Evolutionary conservation across 2,113 vertebrate species (phyloP), one percentile per base, ranked within the genome.

Genomic region (Gambusia holbrooki): DNA sequence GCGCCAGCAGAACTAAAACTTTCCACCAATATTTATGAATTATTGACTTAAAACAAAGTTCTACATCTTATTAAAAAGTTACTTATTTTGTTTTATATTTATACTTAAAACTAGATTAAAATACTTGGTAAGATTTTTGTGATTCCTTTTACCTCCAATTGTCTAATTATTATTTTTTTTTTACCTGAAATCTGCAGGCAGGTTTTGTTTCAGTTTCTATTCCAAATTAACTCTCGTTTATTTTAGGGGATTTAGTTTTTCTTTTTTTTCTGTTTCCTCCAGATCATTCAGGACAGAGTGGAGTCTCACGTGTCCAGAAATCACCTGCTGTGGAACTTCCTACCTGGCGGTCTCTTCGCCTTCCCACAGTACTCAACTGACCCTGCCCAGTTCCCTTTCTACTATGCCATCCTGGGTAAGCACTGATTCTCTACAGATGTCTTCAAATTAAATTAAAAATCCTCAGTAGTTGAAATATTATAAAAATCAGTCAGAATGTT

Each of bases 271-370:
- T 15, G 6, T 51, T 14, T 27, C 1, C 0, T 68, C 25, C 82
- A 95, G 95, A 94, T 95, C 63, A 93, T 95, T 75, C 95, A 93
- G 62, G 95, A 95, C 84, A 90, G 95, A 0, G 90, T 95, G 70
- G 88, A 93, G 74, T 90, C 89, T 10, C 92, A 93, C 27, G 90
- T 93, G 79, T 93, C 95, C 42, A 91, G 95, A 76, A 94, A 91
- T 88, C 85, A 80, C 7, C 70, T 94, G 82, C 77, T 95, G 92
- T 95, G 95, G 95, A 95, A 95, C 69, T 88, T 88, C 15, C 84
- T 94, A 1, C 95, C 95, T 4, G 93, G 95, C 32, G 94, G 92
- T 71, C 93, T 95, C 60, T 94, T 93, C 81, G 84, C 93, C 58
- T 87, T 95, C 69, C 95, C 95, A 48, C 91, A 94, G 88, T 95